These are phyloP conservation scores for Tenrec ecaudatus DNA, from an alignment of 2,113 vertebrate species.

Conservation along the genomic window DNA sequence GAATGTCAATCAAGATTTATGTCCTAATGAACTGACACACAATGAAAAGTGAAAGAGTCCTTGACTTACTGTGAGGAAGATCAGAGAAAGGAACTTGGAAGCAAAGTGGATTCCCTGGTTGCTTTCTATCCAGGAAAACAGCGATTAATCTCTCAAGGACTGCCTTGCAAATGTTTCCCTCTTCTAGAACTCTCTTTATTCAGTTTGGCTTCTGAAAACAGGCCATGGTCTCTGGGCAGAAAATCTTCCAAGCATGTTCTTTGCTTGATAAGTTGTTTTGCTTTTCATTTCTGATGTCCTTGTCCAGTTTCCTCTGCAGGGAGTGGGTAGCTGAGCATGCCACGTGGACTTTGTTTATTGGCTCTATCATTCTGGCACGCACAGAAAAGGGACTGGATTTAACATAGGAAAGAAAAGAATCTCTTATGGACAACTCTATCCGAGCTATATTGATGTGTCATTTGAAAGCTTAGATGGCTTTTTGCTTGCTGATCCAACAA, in stretches of 20 bases:
- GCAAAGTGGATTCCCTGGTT: not conserved
- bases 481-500: not conserved
- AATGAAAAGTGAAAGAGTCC: not conserved
- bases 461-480: too few relatives aligned
- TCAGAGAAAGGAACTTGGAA: not conserved
- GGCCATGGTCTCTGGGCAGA: not conserved
- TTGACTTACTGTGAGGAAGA: constrained; percentile 35
- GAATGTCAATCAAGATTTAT: not conserved
- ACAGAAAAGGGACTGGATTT: not conserved
- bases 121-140: constrained; percentile 1
- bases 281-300: not conserved
- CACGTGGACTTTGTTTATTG: constrained; percentile 8
- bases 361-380: not conserved
- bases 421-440: not conserved
- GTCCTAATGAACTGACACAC: not conserved
- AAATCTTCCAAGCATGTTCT: not conserved
- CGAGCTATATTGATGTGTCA: too few relatives aligned
- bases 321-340: not conserved
- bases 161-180: not conserved
- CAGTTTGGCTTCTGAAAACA: constrained; percentile 33
- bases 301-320: constrained; percentile 28
- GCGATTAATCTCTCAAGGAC: not conserved
- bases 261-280: not conserved
- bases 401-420: not conserved
- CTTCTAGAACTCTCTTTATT: not conserved